phyloP scores from a whole-genome alignment of 2,113 vertebrate genomes.

The Scolopax mira region DNA sequence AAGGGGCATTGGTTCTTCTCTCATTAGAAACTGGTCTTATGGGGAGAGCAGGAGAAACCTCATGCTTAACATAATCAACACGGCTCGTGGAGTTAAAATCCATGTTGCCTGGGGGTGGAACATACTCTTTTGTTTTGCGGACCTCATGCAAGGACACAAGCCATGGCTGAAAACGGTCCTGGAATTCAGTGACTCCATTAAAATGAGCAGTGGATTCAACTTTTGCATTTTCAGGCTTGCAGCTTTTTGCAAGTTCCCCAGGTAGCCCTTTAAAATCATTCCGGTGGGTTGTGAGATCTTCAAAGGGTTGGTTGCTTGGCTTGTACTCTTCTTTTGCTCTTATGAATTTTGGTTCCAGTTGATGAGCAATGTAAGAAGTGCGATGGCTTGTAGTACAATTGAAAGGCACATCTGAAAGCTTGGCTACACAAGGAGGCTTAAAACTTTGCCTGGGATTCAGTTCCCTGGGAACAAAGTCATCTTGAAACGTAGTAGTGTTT shows the following conservation, averaged over 20 bases:
- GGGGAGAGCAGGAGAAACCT: constrained; percentile 58
- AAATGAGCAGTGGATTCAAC: constrained; percentile 57
- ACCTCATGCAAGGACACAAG: constrained; percentile 40
- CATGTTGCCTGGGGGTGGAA: constrained; percentile 74
- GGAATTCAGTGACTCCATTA: constrained; percentile 79
- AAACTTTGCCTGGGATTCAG: constrained; percentile 64
- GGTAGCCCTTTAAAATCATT: constrained; percentile 76
- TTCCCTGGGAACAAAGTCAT: constrained; percentile 73
- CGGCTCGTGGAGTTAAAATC: constrained; percentile 74
- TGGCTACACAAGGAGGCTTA: constrained; percentile 66
- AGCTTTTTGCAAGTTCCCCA: constrained; percentile 74
- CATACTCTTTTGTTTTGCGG: constrained; percentile 59
- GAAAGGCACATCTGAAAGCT: constrained; percentile 67
- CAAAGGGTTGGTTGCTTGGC: constrained; percentile 74
- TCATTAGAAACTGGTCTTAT: constrained; percentile 64
- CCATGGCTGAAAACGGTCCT: constrained; percentile 79
- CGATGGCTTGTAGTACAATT: constrained; percentile 73
- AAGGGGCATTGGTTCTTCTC: constrained; percentile 62
- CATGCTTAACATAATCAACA: constrained; percentile 70
- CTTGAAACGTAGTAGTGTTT: constrained; percentile 83
- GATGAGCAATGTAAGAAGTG: constrained; percentile 67
- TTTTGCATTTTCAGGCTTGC: constrained; percentile 67
- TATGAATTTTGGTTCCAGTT: constrained; percentile 39
- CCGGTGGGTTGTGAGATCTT: constrained; percentile 79
- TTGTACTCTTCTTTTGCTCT: constrained; percentile 71